phyloP scores from a whole-genome alignment of 2,888 invertebrate species.

The Drosophila meridionalis region DNA sequence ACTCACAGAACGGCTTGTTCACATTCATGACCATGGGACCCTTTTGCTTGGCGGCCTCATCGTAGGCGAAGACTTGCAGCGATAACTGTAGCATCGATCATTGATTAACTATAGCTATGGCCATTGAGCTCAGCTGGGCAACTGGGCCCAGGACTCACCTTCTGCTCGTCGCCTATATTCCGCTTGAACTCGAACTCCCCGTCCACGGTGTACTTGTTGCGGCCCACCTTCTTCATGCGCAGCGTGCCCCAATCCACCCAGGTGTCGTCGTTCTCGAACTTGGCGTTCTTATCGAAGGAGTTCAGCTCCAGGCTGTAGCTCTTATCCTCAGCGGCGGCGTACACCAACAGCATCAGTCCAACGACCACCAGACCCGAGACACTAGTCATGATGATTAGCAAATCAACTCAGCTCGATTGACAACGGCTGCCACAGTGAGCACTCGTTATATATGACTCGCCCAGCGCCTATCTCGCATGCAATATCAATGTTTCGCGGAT shows the following conservation, averaged over 20 bases:
- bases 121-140: background rate
- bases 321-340: constrained; percentile 41
- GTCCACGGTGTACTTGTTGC: constrained; percentile 67
- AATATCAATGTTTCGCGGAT: constrained; percentile 41
- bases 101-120: background rate
- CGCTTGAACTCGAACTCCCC: constrained; percentile 67
- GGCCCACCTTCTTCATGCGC: constrained; percentile 68
- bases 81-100: constrained; percentile 39
- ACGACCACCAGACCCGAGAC: constrained; percentile 21
- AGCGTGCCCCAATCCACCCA: constrained; percentile 78
- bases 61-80: constrained; percentile 62
- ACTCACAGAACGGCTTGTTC: constrained; percentile 69
- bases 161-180: constrained; percentile 73
- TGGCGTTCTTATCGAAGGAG: constrained; percentile 58
- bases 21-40: constrained; percentile 63
- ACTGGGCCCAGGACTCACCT: constrained; percentile 48
- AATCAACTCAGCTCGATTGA: constrained; percentile 14
- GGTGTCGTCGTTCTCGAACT: constrained; percentile 59
- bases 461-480: constrained; percentile 41
- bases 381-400: constrained; percentile 43
- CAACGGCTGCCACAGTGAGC: background rate
- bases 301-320: constrained; percentile 74
- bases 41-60: constrained; percentile 43
- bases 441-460: constrained; percentile 23
- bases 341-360: constrained; percentile 35